Base-by-base conservation (phyloP, 37 sponge, comb jelly and placozoan species). In the Tethya wilhelma region DNA sequence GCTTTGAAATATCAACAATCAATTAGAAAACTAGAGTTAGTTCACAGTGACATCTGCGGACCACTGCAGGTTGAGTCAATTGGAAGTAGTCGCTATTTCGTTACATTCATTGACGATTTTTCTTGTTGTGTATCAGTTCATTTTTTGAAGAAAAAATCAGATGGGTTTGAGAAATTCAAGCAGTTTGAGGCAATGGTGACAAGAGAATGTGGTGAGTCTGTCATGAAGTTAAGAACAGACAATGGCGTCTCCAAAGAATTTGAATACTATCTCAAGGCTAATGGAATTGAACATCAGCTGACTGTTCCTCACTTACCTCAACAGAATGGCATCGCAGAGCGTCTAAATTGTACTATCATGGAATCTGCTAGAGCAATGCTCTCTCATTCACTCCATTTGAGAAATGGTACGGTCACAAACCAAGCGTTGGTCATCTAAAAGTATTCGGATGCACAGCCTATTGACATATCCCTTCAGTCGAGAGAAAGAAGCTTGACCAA, bases 121-220 rank as follows among this genome's bases (percentile, higher is more conserved):
- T n/a, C n/a, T n/a, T n/a, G n/a, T n/a, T n/a, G n/a, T 65, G 55
- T 44, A 38, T 38, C 55, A 57, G 66, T 86, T 29, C 63, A 78
- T 45, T n/a, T n/a, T n/a, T n/a, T n/a, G n/a, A n/a, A n/a, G n/a
- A n/a, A n/a, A n/a, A n/a, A n/a, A n/a, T n/a, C n/a, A n/a, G n/a
- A n/a, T n/a, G n/a, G n/a, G n/a, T n/a, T n/a, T 69, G 79, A 60
- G 26, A 86, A 79, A 57, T 86, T 71, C 73, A 78, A 86, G 49
- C 74, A 79, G 40, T 85, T 77, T 77, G 86, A 85, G 59, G 86
- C 78, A 38, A 25, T 14, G n/a, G 65, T 71, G 19, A 29, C 63
- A n/a, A 86, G 70, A 60, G 65, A 59, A 1, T 71, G 86, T 43
- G 85, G 59, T 59, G 12, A 49, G 29, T 25, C 26, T 17, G 77